These are phyloP conservation scores for Lithobates sylvaticus DNA, from an alignment of 2,797 vertebrate species.

Conservation along the genomic window DNA sequence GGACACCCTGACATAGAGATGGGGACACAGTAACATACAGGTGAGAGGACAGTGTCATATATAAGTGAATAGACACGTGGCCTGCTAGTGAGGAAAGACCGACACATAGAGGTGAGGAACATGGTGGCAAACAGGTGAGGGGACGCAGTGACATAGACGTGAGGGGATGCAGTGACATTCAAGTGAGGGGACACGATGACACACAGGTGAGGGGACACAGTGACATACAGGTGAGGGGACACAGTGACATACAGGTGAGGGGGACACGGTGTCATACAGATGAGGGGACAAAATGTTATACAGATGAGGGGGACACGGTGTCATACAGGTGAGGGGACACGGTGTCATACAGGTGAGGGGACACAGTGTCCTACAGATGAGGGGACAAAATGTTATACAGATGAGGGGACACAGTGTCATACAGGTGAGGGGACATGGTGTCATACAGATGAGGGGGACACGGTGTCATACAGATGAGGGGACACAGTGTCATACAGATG, in stretches of 20 bases:
- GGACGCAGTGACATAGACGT: background rate
- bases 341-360: background rate
- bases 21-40: background rate
- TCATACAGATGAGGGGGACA: constrained; percentile 13
- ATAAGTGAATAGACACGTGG: background rate
- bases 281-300: background rate
- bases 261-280: no score
- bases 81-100: background rate
- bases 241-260: background rate
- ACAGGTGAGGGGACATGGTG: no score
- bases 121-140: background rate
- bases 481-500: background rate
- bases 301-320: background rate
- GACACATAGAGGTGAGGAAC: background rate
- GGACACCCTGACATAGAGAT: background rate
- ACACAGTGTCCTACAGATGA: background rate
- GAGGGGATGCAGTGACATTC: background rate
- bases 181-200: background rate
- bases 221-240: background rate
- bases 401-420: background rate
- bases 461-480: background rate
- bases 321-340: background rate
- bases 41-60: background rate
- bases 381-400: background rate
- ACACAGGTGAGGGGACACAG: background rate